Conservation (phyloP, 2,113 vertebrate genomes). For the cat (Felis catus) region DNA sequence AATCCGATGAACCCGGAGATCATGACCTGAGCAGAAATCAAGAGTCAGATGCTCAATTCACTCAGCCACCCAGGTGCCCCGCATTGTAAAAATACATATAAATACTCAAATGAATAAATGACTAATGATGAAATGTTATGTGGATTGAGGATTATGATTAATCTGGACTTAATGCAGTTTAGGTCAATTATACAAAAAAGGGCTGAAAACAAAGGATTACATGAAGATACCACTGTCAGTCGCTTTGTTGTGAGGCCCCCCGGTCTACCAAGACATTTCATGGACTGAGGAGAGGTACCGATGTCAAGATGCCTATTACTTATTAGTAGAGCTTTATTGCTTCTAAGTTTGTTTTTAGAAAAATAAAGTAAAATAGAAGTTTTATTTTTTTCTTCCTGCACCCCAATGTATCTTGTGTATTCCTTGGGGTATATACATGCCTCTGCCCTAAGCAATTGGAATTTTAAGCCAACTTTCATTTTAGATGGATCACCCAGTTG, state of each 20-base stretch:
- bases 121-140: background rate
- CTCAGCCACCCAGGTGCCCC: no score
- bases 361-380: background rate
- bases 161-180: background rate
- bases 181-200: background rate
- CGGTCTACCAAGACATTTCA: background rate
- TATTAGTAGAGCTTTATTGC: background rate
- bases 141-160: background rate
- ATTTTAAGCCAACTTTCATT: background rate
- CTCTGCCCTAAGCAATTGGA: background rate
- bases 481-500: background rate
- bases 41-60: no score
- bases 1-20: no score
- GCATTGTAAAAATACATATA: background rate
- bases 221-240: background rate
- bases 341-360: constrained; percentile 29
- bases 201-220: background rate
- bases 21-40: no score
- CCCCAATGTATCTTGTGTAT: background rate
- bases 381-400: background rate
- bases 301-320: background rate
- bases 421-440: background rate
- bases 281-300: background rate
- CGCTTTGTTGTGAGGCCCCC: background rate
- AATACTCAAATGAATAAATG: background rate